These are phyloP conservation scores for Drosophila pachea DNA, from an alignment of 1,140 invertebrate genomes.

Conservation along the genomic window DNA sequence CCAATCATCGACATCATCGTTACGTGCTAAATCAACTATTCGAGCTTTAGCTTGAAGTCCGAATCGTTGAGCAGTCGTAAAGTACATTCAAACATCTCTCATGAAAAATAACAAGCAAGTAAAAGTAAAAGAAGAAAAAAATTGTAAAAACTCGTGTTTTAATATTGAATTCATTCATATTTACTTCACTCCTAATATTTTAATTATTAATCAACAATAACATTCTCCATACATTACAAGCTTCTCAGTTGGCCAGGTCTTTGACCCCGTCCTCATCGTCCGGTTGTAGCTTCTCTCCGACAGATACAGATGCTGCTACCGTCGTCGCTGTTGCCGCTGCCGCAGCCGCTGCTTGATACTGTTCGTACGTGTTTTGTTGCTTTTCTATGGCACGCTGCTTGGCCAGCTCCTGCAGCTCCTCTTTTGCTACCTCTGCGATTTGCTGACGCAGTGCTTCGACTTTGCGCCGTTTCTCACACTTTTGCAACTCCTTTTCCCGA, in stretches of 20 bases:
- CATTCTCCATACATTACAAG: background rate
- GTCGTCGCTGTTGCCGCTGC: conserved; percentile 2
- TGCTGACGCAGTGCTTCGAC: conserved; percentile 52
- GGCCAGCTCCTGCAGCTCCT: conserved; percentile 58
- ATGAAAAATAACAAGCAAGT: conserved; percentile 74
- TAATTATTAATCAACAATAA: conserved; percentile 64
- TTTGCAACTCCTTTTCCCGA: conserved; percentile 60
- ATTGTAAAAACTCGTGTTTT: conserved; percentile 35
- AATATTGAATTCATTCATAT: conserved; percentile 15
- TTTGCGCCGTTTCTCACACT: conserved; percentile 53
- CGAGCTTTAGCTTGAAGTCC: conserved; percentile 5
- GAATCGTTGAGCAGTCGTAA: conserved; percentile 45
- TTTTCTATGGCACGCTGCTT: conserved; percentile 47
- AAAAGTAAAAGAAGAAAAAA: conserved; percentile 69
- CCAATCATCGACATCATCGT: conserved; percentile 38
- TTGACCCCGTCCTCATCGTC: background rate
- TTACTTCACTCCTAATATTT: conserved; percentile 31
- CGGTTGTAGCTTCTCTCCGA: too few species aligned
- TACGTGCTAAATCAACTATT: background rate
- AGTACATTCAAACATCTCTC: conserved; percentile 47
- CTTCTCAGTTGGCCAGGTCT: background rate
- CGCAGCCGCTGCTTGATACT: conserved; percentile 56
- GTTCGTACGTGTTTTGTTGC: conserved; percentile 56
- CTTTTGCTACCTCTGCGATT: conserved; percentile 66
- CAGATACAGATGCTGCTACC: background rate